Evolutionary conservation across 2,797 vertebrate genomes (phyloP).

Genomic region (Pithecia hirsuta): DNA sequence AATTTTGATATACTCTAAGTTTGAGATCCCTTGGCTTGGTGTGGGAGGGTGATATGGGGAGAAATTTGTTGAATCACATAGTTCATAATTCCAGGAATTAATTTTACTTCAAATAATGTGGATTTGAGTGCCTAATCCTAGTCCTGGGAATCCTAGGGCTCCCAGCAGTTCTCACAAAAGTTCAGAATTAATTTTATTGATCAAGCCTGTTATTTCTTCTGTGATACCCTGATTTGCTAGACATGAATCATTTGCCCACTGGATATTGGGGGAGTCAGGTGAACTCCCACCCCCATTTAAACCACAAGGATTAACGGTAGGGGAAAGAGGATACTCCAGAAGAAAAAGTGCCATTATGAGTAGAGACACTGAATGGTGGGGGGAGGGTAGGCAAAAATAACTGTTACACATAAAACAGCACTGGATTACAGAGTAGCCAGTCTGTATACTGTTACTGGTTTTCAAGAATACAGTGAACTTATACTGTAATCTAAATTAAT

Average conservation of each 20-base stretch:
- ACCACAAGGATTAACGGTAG: neutral
- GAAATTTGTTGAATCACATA: neutral
- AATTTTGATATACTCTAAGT: neutral
- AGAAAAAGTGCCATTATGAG: neutral
- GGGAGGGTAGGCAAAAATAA: neutral
- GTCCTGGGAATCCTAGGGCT: neutral
- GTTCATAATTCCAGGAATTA: slow-evolving; percentile 27
- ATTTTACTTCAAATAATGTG: neutral
- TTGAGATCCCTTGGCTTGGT: neutral
- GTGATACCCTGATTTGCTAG: neutral
- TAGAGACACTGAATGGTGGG: neutral
- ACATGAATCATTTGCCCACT: neutral
- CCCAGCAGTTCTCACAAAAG: neutral
- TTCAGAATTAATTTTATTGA: slow-evolving; percentile 13
- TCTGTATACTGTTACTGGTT: neutral
- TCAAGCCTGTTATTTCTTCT: neutral
- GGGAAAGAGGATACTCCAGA: neutral
- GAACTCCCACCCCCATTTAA: neutral
- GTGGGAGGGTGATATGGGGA: neutral
- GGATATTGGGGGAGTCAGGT: neutral
- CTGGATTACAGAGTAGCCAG: neutral
- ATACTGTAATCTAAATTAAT: neutral
- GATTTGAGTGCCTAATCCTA: neutral
- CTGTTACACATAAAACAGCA: neutral
- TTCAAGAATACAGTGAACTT: neutral